phyloP scores from a whole-genome alignment of 2,113 vertebrate species.

The Passerina amoena region DNA sequence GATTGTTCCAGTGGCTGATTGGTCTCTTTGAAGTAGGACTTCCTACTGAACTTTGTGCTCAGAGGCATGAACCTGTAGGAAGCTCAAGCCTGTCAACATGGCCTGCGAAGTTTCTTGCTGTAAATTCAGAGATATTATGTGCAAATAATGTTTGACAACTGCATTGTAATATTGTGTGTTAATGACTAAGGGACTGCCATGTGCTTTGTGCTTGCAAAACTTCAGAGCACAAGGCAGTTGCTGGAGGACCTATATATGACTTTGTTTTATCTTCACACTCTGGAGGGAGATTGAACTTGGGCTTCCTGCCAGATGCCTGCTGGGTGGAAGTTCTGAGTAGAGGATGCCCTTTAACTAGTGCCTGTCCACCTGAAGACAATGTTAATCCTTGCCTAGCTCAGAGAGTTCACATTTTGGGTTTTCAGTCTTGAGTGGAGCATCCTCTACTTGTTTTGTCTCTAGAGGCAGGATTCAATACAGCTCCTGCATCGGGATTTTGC shows the following conservation, averaged over 20 bases:
- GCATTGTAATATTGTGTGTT: neutral
- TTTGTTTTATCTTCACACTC: neutral
- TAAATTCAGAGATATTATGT: neutral
- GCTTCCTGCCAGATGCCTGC: neutral
- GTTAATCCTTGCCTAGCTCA: neutral
- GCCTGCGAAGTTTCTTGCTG: neutral
- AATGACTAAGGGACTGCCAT: neutral
- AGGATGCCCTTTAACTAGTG: neutral
- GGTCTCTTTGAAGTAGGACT: neutral
- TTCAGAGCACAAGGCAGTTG: neutral
- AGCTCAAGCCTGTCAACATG: neutral
- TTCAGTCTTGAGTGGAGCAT: neutral
- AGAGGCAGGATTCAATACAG: neutral
- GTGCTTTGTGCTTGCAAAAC: neutral
- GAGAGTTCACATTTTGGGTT: neutral
- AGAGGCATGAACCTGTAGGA: neutral
- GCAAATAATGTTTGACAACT: neutral
- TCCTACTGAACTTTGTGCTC: neutral
- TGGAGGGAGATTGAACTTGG: neutral
- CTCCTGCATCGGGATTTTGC: neutral
- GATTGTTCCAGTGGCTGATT: neutral
- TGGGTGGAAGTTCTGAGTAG: neutral
- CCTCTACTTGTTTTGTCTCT: neutral
- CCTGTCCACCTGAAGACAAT: neutral
- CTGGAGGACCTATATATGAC: neutral